phyloP scores from a whole-genome alignment of 2,888 invertebrate species.

The Phalangium opilio region DNA sequence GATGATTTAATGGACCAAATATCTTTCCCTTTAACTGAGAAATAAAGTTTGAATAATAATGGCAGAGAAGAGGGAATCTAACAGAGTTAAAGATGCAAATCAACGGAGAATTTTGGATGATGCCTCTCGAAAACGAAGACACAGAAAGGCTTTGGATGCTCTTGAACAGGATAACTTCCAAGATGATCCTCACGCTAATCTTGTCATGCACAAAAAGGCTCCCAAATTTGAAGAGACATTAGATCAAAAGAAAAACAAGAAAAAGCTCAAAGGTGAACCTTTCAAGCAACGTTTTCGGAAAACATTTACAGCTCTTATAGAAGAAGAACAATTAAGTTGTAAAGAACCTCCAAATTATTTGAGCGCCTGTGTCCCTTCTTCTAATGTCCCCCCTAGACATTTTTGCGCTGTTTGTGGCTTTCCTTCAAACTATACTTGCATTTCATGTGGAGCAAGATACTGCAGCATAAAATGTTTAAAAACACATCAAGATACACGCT shows the following conservation, averaged over 20 bases:
- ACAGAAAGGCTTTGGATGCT: slow-evolving; percentile 79
- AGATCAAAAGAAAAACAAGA: slow-evolving; percentile 54
- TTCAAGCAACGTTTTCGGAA: slow-evolving; percentile 48
- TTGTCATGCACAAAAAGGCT: slow-evolving; percentile 79
- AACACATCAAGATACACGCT: slow-evolving; percentile 89
- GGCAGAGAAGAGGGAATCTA: slow-evolving; percentile 53
- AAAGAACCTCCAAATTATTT: slow-evolving; percentile 42
- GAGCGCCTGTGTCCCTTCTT: slow-evolving; percentile 64
- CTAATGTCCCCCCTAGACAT: slow-evolving; percentile 67
- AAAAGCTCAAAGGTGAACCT: slow-evolving; percentile 58
- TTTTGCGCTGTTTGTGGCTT: slow-evolving; percentile 96
- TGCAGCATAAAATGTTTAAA: slow-evolving; percentile 80
- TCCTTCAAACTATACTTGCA: slow-evolving; percentile 80
- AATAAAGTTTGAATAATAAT: slow-evolving; percentile 30
- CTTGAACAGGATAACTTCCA: slow-evolving; percentile 94
- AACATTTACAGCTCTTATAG: slow-evolving; percentile 70
- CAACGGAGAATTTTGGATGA: slow-evolving; percentile 66
- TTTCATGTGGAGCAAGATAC: slow-evolving; percentile 82
- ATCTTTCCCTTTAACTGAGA: slow-evolving; percentile 15
- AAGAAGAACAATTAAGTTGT: slow-evolving; percentile 48
- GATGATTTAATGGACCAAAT: slow-evolving; percentile 88
- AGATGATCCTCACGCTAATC: slow-evolving; percentile 93
- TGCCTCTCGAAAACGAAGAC: slow-evolving; percentile 68
- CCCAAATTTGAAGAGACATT: slow-evolving; percentile 89
- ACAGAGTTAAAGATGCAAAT: slow-evolving; percentile 64